Conservation (phyloP, 64 coral and sea anemone species). For the Montipora capricornis region DNA sequence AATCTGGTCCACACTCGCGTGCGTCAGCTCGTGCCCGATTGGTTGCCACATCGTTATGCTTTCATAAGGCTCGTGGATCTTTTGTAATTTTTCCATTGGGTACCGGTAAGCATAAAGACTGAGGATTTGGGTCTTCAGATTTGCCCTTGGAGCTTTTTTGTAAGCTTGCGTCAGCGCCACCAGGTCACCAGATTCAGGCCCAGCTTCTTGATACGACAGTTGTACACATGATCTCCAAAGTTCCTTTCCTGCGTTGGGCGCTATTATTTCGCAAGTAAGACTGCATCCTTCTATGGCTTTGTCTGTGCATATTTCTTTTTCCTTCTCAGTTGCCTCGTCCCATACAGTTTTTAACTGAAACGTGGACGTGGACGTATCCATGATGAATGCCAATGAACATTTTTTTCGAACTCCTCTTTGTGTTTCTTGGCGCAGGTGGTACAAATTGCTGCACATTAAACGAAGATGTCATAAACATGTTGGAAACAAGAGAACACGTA, state of each 20-base stretch:
- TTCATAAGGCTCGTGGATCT: slow-evolving; percentile 65
- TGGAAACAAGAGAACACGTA: too few species aligned
- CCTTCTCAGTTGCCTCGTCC: slow-evolving; percentile 47
- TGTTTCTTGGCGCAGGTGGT: not conserved
- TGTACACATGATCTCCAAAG: slow-evolving; percentile 11
- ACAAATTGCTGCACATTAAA: not conserved
- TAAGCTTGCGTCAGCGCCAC: slow-evolving; percentile 59
- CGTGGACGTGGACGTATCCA: not conserved
- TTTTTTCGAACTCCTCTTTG: not conserved
- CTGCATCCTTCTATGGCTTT: slow-evolving; percentile 57
- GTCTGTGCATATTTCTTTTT: slow-evolving; percentile 60
- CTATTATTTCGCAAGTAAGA: slow-evolving; percentile 52
- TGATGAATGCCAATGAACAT: not conserved
- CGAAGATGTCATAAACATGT: too few species aligned
- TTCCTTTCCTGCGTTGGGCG: slow-evolving; percentile 47
- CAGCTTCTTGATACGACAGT: not conserved
- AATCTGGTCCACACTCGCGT: slow-evolving; percentile 44
- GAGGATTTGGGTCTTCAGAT: slow-evolving; percentile 64
- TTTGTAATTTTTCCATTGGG: slow-evolving; percentile 41
- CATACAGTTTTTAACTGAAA: slow-evolving; percentile 67
- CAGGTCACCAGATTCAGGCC: not conserved
- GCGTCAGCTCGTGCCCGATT: slow-evolving; percentile 63
- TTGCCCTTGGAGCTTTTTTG: slow-evolving; percentile 42
- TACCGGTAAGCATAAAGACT: slow-evolving; percentile 62
- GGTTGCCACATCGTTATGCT: slow-evolving; percentile 49